Percentiles rank a stretch among this genome's conserved stretches.
phyloP scores from a whole-genome alignment of 2,113 vertebrate genomes.

The Syrmaticus mikado region DNA sequence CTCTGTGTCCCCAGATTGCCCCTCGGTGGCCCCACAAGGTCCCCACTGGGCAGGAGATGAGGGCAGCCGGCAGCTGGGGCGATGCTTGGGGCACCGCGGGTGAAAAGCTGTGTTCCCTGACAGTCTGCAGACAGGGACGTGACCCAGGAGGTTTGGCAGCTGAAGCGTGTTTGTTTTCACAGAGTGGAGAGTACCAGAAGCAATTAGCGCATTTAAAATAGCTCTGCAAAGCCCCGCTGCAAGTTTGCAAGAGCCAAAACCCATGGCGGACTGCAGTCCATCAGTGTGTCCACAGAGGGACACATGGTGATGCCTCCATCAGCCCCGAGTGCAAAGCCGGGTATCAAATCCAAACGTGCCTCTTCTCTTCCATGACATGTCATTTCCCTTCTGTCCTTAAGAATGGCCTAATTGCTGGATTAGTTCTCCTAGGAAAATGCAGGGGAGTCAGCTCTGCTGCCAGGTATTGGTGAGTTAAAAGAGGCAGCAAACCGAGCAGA shows the following conservation, averaged over 20 bases:
- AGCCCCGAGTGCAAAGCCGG: not conserved
- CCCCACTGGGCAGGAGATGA: not conserved
- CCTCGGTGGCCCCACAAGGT: rapidly evolving
- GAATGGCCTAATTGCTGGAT: not conserved
- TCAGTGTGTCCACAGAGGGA: not conserved
- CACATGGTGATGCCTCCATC: not conserved
- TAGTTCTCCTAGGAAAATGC: not conserved
- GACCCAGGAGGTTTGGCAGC: not conserved
- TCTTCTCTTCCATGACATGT: not conserved
- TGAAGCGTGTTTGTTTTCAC: not conserved
- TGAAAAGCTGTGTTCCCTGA: not conserved
- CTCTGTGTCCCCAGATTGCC: not conserved
- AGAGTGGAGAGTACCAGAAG: not conserved
- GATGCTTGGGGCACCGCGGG: not conserved
- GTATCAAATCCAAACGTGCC: not conserved
- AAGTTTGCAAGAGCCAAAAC: not conserved
- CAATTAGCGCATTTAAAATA: not conserved
- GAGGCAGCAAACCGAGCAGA: not conserved
- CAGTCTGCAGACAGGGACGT: not conserved
- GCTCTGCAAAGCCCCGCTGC: not conserved
- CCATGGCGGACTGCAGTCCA: not conserved
- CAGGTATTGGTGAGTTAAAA: not conserved
- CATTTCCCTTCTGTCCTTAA: not conserved
- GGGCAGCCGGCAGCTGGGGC: not conserved
- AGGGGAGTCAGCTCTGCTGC: not conserved